Conservation (phyloP, 2,888 invertebrate species). For the Zele albiditarsus region DNA sequence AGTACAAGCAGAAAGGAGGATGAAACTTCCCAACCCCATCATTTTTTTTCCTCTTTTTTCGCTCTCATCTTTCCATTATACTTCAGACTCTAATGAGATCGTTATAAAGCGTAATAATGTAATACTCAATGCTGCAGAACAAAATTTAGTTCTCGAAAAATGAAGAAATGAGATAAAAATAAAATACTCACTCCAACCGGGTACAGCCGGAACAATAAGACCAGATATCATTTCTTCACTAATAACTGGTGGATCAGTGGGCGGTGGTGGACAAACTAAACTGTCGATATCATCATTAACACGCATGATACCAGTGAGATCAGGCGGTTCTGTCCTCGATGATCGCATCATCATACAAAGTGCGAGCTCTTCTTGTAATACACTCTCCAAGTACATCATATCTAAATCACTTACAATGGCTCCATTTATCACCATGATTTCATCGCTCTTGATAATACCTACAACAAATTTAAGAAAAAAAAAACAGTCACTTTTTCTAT, state of each 20-base stretch:
- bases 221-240: slow-evolving; percentile 97
- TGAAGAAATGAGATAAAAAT: slow-evolving; percentile 9
- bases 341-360: slow-evolving; percentile 97
- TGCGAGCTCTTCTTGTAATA: slow-evolving; percentile 94
- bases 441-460: slow-evolving; percentile 98
- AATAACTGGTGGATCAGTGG: slow-evolving; percentile 93
- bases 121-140: not conserved
- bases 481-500: not conserved
- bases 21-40: not conserved
- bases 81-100: slow-evolving; percentile 39
- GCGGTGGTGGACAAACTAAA: slow-evolving; percentile 96
- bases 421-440: slow-evolving; percentile 99
- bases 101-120: slow-evolving; percentile 15
- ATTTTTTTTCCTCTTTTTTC: not conserved
- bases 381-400: slow-evolving; percentile 99
- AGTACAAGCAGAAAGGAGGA: not conserved
- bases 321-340: slow-evolving; percentile 77
- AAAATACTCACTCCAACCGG: slow-evolving; percentile 89
- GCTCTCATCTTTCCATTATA: slow-evolving; percentile 27
- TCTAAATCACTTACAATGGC: slow-evolving; percentile 98
- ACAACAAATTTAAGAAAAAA: slow-evolving; percentile 56
- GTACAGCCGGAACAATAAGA: slow-evolving; percentile 93
- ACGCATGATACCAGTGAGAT: slow-evolving; percentile 81
- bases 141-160: not conserved
- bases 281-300: slow-evolving; percentile 97